Evolutionary conservation across 1,140 invertebrate genomes (phyloP), one percentile per base, ranked within the genome.

Genomic region (Anthonomus grandis): DNA sequence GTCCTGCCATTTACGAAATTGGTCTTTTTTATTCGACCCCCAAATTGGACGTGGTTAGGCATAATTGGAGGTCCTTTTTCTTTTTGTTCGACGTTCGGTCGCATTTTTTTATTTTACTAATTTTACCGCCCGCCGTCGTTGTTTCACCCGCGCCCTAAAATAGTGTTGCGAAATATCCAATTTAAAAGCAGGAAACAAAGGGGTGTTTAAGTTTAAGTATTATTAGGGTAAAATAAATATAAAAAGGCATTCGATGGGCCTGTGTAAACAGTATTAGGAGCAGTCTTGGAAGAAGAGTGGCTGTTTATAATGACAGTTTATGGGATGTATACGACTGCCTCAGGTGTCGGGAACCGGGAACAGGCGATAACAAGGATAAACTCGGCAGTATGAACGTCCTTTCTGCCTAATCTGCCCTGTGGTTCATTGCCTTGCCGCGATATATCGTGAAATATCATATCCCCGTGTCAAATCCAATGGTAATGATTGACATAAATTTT

Each of bases 401-500:
- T 60, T 59, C 38, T 58, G 62, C 62, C 65, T 72, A 71, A 70
- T 70, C 68, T 68, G 63, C 47, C 53, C 59, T 62, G 64, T 59
- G 68, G 69, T 68, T 69, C 68, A 70, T 70, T 63, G 68, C 68
- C 62, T 63, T 42, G 39, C 57, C 37, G 59, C 64, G 62, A 62
- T 70, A 65, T 73, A 71, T 68, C 52, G 64, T 67, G 63, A 70
- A 69, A 71, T 73, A 73, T 70, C 71, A 70, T 71, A 70, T 70
- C 64, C 66, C 55, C 38, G 62, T 68, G 71, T 71, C 70, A 71
- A 67, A 69, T 57, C 61, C 66, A 71, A 73, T 65, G 71, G 66
- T 73, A 73, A 73, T 73, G 71, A 73, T 73, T 73, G 71, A 67
- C 70, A 73, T 73, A 73, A 73, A 73, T 73, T 73, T 66, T 60